Evolutionary conservation across 1,140 invertebrate genomes (phyloP).

Genomic region (Hylaeus anthracinus): DNA sequence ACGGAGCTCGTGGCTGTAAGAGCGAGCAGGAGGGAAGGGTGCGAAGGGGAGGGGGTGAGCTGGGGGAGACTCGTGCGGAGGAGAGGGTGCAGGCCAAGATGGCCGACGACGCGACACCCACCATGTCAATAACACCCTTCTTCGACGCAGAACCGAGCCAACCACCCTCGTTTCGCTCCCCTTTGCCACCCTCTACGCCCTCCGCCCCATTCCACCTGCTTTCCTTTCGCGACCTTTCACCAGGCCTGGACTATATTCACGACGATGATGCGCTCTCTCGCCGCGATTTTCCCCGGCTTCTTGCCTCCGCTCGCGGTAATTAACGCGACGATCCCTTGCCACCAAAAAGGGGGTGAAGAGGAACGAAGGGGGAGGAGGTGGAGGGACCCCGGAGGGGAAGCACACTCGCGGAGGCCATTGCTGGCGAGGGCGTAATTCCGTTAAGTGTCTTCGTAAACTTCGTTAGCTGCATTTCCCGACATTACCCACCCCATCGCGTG

Average conservation of each 20-base stretch:
- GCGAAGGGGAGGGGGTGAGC: slow-evolving; percentile 2
- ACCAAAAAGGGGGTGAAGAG: slow-evolving; percentile 50
- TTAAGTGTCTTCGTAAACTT: slow-evolving; percentile 70
- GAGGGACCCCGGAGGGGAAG: neutral
- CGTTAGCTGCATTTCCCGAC: slow-evolving; percentile 68
- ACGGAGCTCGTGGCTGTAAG: slow-evolving; percentile 13
- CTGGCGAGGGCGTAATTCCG: slow-evolving; percentile 67
- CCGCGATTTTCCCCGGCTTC: slow-evolving; percentile 64
- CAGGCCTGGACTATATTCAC: slow-evolving; percentile 53
- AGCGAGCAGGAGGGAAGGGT: neutral
- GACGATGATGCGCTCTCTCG: slow-evolving; percentile 68
- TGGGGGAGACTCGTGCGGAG: slow-evolving; percentile 44
- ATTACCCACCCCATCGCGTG: slow-evolving; percentile 59
- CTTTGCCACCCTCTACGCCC: slow-evolving; percentile 9
- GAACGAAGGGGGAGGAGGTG: neutral
- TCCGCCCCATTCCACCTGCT: slow-evolving; percentile 26
- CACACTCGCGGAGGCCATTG: slow-evolving; percentile 49
- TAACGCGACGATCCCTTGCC: slow-evolving; percentile 64
- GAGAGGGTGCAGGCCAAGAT: slow-evolving; percentile 64
- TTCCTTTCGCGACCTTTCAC: slow-evolving; percentile 55
- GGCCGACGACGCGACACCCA: slow-evolving; percentile 68
- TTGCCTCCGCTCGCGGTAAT: slow-evolving; percentile 65
- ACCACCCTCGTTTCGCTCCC: slow-evolving; percentile 39
- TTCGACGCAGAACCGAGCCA: slow-evolving; percentile 65
- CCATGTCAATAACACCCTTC: slow-evolving; percentile 69